Evolutionary conservation across 2,888 invertebrate species (phyloP).

Genomic region (Nezara viridula): DNA sequence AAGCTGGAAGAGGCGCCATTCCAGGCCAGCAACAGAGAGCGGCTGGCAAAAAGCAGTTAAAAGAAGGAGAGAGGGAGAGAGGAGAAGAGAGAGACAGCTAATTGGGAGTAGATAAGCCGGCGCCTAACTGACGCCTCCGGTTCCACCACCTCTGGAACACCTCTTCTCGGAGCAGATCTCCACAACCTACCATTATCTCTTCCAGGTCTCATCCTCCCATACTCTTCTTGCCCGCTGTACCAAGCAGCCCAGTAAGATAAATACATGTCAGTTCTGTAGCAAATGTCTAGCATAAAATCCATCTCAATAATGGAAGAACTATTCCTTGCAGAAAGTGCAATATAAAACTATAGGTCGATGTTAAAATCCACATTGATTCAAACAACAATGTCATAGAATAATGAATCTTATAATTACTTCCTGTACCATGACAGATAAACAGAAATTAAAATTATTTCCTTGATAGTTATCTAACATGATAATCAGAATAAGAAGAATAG

Average conservation of each 20-base stretch:
- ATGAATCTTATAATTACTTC: background rate
- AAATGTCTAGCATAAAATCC: background rate
- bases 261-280: background rate
- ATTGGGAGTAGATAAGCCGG: constrained; percentile 62
- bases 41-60: constrained; percentile 45
- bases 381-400: background rate
- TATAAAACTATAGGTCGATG: background rate
- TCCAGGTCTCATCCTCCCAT: background rate
- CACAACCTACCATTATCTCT: background rate
- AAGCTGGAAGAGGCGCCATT: constrained; percentile 28
- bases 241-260: background rate
- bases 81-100: constrained; percentile 45
- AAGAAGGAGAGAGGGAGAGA: constrained; percentile 33
- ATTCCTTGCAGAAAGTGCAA: background rate
- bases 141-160: constrained; percentile 67
- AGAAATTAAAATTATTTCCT: no score
- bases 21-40: constrained; percentile 11
- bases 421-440: no score
- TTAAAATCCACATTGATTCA: background rate
- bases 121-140: constrained; percentile 67
- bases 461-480: no score
- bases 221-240: background rate
- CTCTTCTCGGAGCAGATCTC: background rate
- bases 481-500: no score
- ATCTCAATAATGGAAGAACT: background rate